Conservation (phyloP, 2,888 invertebrate genomes). For the Cremastinae sp. region DNA sequence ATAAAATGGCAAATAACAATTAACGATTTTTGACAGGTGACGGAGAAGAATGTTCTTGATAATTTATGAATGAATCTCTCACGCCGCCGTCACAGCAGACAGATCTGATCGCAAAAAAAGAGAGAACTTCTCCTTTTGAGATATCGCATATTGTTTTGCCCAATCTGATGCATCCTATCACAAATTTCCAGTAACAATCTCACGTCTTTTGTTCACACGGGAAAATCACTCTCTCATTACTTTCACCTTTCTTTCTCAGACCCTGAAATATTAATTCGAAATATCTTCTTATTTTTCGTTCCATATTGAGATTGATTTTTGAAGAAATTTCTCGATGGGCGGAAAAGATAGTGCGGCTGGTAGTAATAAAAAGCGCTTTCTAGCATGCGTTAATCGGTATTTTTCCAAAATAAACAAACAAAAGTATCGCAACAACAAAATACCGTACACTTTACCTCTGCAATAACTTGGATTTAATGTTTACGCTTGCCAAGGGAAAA, state of each 20-base stretch:
- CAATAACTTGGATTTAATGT: too few relatives aligned
- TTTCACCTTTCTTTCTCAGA: slow-evolving; percentile 48
- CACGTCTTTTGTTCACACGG: slow-evolving; percentile 46
- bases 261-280: slow-evolving; percentile 35
- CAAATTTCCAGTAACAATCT: slow-evolving; percentile 8
- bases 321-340: slow-evolving; percentile 7
- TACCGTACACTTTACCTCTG: too few relatives aligned
- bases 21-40: not conserved
- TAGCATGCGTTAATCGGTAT: too few relatives aligned
- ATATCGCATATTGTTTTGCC: slow-evolving; percentile 48
- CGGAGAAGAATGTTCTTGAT: not conserved
- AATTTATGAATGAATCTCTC: not conserved
- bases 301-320: not conserved
- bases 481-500: too few relatives aligned
- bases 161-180: slow-evolving; percentile 55
- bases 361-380: not conserved
- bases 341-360: slow-evolving; percentile 6
- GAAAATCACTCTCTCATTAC: slow-evolving; percentile 51
- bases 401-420: too few relatives aligned
- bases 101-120: not conserved
- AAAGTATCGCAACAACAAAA: too few relatives aligned
- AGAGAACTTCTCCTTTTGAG: slow-evolving; percentile 9
- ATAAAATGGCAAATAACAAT: not conserved
- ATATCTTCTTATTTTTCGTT: slow-evolving; percentile 2
- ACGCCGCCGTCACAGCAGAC: not conserved